Evolutionary conservation across 2,888 invertebrate genomes (phyloP).

Genomic region (Hyppa rectilinea): DNA sequence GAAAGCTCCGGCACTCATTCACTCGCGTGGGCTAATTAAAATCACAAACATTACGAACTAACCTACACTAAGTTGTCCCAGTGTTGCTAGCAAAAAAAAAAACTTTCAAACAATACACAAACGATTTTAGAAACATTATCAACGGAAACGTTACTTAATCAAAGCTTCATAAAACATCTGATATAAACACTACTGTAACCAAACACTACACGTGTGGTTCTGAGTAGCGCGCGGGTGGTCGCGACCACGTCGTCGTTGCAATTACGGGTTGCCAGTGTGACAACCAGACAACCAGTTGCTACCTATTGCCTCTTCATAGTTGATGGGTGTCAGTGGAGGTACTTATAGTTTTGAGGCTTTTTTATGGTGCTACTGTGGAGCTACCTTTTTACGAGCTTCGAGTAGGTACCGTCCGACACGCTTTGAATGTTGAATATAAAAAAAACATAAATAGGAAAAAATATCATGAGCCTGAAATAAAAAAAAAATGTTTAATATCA

Average conservation of each 20-base stretch:
- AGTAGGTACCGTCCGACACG: too few species aligned
- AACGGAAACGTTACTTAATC: constrained; percentile 35
- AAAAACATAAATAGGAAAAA: too few species aligned
- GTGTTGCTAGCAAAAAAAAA: background rate
- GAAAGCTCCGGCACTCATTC: background rate
- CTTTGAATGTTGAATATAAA: too few species aligned
- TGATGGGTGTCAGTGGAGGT: constrained; percentile 29
- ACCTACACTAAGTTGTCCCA: background rate
- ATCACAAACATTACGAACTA: background rate
- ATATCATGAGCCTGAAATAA: background rate
- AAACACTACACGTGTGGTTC: constrained; percentile 52
- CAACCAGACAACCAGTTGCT: constrained; percentile 51
- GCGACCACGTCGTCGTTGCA: constrained; percentile 43
- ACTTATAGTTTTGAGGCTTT: constrained; percentile 6
- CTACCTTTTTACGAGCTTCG: background rate
- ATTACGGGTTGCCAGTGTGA: constrained; percentile 30
- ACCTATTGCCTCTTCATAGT: constrained; percentile 35
- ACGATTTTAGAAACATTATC: background rate
- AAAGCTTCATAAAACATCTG: constrained; percentile 37
- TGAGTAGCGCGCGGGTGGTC: constrained; percentile 66
- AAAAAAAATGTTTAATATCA: background rate
- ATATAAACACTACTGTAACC: constrained; percentile 52
- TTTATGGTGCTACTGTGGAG: constrained; percentile 1
- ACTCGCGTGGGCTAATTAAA: background rate
- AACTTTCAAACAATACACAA: background rate